Evolutionary conservation across 2,888 invertebrate genomes (phyloP), one percentile per base, ranked within the genome.

Genomic region (Dasypolia templi): DNA sequence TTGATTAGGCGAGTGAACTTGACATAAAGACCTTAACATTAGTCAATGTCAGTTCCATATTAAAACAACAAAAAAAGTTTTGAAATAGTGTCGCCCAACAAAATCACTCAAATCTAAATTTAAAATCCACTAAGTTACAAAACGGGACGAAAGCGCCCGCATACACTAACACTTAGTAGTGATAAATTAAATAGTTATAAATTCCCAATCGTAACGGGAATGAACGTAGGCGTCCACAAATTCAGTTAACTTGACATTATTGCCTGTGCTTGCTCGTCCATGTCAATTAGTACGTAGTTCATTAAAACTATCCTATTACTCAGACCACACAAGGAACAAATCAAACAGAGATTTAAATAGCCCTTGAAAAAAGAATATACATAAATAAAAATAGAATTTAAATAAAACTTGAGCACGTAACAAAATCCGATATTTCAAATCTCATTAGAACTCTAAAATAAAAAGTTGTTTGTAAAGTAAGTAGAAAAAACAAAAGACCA

Each of bases 271-370:
- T 86, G 86, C 88, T 89, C 85, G 86, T 83, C 79, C 88, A 76
- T 82, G 93, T 93, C 93, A 94, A 94, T 94, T 93, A 94, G 93
- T 89, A 91, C 88, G 79, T 89, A 86, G 86, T 91, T 87, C 82
- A 86, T 89, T 89, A 89, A 84, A 88, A 85, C 82, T 77, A 76
- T 76, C 79, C 65, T 79, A 83, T 83, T 73, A 80, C 61, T 49
- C 74, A 74, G 90, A 88, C 88, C 86, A 89, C 88, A 89, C 86
- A 84, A 77, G 84, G 59, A 77, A 81, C 74, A 86, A 82, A 83
- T 77, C 83, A 83, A 88, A 82, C 79, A 49, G 76, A 85, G 85
- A 85, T 74, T 75, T 81, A 75, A 61, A 56, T 11, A 67, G 35
- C 68, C 59, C 55, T 72, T 71, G 49, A 67, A 80, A 66, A 46